These are phyloP conservation scores for Dione vanillae DNA, from an alignment of 2,888 invertebrate genomes.

Conservation along the genomic window DNA sequence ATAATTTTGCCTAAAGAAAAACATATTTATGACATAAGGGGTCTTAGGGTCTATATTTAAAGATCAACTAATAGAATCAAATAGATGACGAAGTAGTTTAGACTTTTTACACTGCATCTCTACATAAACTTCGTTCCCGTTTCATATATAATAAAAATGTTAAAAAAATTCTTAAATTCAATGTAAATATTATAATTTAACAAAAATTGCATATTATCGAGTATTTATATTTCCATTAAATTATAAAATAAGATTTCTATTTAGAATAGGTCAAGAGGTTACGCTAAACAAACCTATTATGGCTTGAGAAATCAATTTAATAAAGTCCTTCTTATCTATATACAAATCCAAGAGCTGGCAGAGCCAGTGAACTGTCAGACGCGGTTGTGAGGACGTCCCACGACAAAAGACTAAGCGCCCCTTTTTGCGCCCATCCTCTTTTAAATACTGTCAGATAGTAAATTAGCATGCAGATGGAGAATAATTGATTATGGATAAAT, in stretches of 20 bases:
- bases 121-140: too few relatives aligned
- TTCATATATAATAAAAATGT: too few relatives aligned
- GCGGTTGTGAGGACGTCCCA: slow-evolving; percentile 54
- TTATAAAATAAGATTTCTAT: neutral
- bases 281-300: slow-evolving; percentile 41
- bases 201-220: neutral
- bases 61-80: too few relatives aligned
- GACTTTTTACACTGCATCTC: too few relatives aligned
- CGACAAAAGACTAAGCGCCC: slow-evolving; percentile 57
- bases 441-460: slow-evolving; percentile 44
- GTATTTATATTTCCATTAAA: neutral
- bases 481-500: slow-evolving; percentile 31
- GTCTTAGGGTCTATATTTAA: too few relatives aligned
- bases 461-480: slow-evolving; percentile 37
- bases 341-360: slow-evolving; percentile 58
- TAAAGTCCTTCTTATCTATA: slow-evolving; percentile 62
- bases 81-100: too few relatives aligned
- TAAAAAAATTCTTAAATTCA: neutral
- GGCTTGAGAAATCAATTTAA: slow-evolving; percentile 57
- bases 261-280: slow-evolving; percentile 19
- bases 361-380: slow-evolving; percentile 53
- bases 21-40: too few relatives aligned
- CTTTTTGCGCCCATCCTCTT: slow-evolving; percentile 59
- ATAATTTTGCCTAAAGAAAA: too few relatives aligned
- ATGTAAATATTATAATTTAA: neutral